Evolutionary conservation across 2,888 invertebrate species (phyloP), one percentile per base, ranked within the genome.

Genomic region (Drosophila robusta): DNA sequence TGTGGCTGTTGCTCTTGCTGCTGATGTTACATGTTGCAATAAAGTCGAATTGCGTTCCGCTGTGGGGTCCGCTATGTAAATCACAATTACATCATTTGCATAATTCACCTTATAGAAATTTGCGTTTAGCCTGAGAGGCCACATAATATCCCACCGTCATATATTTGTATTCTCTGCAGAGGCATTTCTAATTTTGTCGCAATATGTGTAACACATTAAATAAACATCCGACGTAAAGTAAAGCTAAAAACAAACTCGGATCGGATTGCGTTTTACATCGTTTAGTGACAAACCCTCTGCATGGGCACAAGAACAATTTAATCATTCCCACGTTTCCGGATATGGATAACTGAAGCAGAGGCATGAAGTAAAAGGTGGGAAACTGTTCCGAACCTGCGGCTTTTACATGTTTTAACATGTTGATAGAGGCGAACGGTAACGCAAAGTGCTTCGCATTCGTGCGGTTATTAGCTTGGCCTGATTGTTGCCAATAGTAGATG

Each of bases 381-480:
- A 60, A 39, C 41, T 24, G 39, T 51, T 56, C 16, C 29, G 39
- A 55, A 55, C 49, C 56, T 64, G 68, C 50, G 56, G 60, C 58
- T 72, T 63, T 29, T 1, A 29, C 4, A 34, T 38, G 26, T 42
- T 63, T 32, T 55, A 22, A 47, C 36, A 34, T 71, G 51, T 42
- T 38, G 44, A 42, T 56, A 44, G 29, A 49, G 50, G 47, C 9
- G 34, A 41, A 51, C 12, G 41, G 26, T 42, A 45, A 32, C 18
- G 36, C 45, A 47, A 60, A 60, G 54, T 64, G 58, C 51, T 62
- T 77, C 58, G 26, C 51, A 50, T 54, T 66, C 45, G 46, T 82
- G 80, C 64, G 86, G 82, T 85, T 75, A 68, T 62, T 32, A 44
- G 36, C 45, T 65, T 60, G 29, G 45, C 42, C 71, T 75, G 50